phyloP scores from a whole-genome alignment of 2,888 invertebrate species.

The Leptogaster cylindrica region DNA sequence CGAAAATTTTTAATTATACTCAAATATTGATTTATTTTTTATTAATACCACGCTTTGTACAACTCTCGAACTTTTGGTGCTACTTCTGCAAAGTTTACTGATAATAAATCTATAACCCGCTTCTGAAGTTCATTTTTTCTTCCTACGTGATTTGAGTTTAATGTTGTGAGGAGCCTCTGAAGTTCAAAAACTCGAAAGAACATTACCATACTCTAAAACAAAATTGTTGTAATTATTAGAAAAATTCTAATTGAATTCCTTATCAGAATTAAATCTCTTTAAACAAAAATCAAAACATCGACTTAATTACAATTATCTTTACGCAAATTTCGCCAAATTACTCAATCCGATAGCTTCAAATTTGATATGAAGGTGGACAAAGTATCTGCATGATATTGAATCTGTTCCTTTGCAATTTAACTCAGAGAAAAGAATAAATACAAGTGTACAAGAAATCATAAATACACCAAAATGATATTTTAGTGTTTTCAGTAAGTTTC shows the following conservation, averaged over 20 bases:
- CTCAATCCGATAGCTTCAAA: too few relatives aligned
- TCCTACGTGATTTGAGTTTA: conserved; percentile 79
- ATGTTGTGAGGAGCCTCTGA: conserved; percentile 80
- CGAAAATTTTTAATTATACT: not conserved
- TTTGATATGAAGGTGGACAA: too few relatives aligned
- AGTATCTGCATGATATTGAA: too few relatives aligned
- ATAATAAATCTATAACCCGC: conserved; percentile 74
- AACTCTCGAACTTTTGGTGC: conserved; percentile 67
- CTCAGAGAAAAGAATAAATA: too few relatives aligned
- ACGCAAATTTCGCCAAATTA: too few relatives aligned
- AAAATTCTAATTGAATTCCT: not conserved
- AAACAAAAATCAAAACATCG: not conserved
- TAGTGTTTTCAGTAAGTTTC: too few relatives aligned
- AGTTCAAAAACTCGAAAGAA: conserved; percentile 83
- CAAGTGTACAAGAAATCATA: too few relatives aligned
- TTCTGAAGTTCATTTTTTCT: conserved; percentile 80
- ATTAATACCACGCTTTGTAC: conserved; percentile 50
- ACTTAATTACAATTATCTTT: not conserved
- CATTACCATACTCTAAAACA: conserved; percentile 61
- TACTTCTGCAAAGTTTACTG: conserved; percentile 68
- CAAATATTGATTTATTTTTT: not conserved
- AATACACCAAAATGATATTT: too few relatives aligned
- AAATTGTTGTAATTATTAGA: too few relatives aligned
- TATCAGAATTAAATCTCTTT: not conserved
- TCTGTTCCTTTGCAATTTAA: too few relatives aligned